Percentiles rank a stretch among this genome's conserved stretches.
Conservation (phyloP, 2,888 invertebrate genomes). For the Nomada flava region DNA sequence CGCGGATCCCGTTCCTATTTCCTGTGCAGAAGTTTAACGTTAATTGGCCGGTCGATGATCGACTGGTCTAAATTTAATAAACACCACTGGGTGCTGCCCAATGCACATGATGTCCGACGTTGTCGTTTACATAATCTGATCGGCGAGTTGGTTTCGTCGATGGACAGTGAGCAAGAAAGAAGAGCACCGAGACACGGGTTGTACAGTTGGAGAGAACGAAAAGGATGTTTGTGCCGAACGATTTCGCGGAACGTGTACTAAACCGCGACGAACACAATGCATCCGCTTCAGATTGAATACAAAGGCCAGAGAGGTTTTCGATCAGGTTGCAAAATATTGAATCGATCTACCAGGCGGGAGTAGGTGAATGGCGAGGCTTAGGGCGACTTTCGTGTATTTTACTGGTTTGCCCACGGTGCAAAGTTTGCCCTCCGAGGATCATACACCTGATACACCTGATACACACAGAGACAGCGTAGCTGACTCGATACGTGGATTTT, state of each 20-base stretch:
- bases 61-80: conserved; percentile 46
- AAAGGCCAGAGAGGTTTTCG: conserved; percentile 60
- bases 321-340: conserved; percentile 75
- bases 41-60: conserved; percentile 31
- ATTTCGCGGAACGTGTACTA: conserved; percentile 49
- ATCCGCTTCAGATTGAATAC: conserved; percentile 42
- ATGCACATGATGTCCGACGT: conserved; percentile 22
- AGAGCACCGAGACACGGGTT: neutral
- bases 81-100: conserved; percentile 14
- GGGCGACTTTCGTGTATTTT: conserved; percentile 62
- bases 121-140: neutral
- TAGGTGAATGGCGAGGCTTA: conserved; percentile 75
- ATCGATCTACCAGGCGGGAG: conserved; percentile 66
- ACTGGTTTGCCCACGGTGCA: conserved; percentile 42
- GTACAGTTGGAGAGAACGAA: neutral
- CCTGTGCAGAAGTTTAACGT: conserved; percentile 47
- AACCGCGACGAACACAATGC: conserved; percentile 53
- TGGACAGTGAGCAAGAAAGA: neutral
- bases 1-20: conserved; percentile 40
- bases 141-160: neutral
- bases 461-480: conserved; percentile 4
- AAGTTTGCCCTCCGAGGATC: no score
- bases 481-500: conserved; percentile 44
- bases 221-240: conserved; percentile 14
- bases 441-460: conserved; percentile 55